These are phyloP conservation scores for Syndactyla subalaris DNA, from an alignment of 2,797 vertebrate species.

Conservation along the genomic window DNA sequence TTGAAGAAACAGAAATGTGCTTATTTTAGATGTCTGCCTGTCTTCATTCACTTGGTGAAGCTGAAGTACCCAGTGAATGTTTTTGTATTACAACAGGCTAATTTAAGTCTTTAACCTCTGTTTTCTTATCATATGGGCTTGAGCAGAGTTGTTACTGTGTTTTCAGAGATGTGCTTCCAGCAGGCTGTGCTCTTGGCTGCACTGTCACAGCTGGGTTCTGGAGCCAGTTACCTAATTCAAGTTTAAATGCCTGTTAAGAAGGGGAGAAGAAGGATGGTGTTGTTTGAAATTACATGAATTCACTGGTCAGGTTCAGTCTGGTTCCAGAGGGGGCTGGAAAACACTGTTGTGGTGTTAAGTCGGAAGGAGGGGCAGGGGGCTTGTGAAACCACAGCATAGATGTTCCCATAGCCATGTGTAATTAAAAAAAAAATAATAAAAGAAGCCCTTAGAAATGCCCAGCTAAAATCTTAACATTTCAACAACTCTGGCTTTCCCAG, in stretches of 20 bases:
- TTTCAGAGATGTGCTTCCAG: neutral
- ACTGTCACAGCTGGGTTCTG: neutral
- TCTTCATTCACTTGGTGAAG: neutral
- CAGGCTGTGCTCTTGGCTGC: neutral
- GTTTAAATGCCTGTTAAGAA: neutral
- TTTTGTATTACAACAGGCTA: neutral
- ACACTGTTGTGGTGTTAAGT: no score
- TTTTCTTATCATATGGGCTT: neutral
- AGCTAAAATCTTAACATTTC: no score
- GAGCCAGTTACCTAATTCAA: neutral
- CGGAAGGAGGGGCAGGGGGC: no score
- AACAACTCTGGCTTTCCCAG: neutral
- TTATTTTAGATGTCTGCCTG: neutral
- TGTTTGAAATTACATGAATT: neutral
- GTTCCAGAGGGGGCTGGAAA: neutral
- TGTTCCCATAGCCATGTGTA: no score
- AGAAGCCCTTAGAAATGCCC: no score
- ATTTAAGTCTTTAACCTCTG: neutral
- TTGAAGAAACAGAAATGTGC: neutral
- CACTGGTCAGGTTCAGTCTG: neutral
- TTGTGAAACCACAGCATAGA: no score
- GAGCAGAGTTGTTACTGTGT: neutral
- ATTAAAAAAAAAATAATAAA: no score
- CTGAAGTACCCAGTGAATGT: neutral
- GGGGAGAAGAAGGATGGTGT: neutral